Percentiles rank a stretch among this genome's conserved stretches.
Evolutionary conservation across 1,140 invertebrate species (phyloP).

Genomic region (Zelostemma sp.): DNA sequence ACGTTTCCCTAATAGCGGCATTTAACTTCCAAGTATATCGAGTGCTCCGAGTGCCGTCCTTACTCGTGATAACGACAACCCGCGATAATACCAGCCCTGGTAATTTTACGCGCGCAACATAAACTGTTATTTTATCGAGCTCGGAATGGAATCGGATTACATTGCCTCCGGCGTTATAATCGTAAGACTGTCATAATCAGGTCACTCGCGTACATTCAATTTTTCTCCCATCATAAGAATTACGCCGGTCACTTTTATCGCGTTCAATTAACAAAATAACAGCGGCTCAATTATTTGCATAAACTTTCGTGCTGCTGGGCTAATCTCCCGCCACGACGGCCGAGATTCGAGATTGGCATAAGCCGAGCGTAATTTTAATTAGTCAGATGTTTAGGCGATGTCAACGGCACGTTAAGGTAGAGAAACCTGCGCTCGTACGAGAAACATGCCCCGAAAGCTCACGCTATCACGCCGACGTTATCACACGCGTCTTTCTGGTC

Average conservation of each 20-base stretch:
- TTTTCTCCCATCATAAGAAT: no score
- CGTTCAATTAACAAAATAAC: conserved; percentile 45
- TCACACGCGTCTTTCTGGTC: conserved; percentile 41
- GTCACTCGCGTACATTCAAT: background rate
- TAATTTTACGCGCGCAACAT: conserved; percentile 44
- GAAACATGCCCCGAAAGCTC: conserved; percentile 38
- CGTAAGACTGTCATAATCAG: conserved; percentile 14
- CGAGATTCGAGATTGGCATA: conserved; percentile 48
- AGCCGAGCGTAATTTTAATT: conserved; percentile 53
- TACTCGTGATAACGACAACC: conserved; percentile 35
- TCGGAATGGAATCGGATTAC: conserved; percentile 46
- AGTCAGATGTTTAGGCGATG: conserved; percentile 50
- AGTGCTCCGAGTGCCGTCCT: conserved; percentile 35
- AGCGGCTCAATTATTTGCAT: conserved; percentile 46
- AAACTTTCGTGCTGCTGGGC: conserved; percentile 35
- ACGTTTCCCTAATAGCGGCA: conserved; percentile 49
- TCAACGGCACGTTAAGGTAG: conserved; percentile 48
- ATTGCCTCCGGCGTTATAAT: conserved; percentile 5
- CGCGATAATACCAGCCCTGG: conserved; percentile 34
- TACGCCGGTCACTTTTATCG: conserved; percentile 15
- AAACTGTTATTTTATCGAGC: conserved; percentile 42
- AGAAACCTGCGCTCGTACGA: conserved; percentile 23
- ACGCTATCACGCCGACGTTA: conserved; percentile 42
- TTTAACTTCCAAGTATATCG: conserved; percentile 51
- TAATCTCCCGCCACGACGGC: conserved; percentile 18